Evolutionary conservation across 2,113 vertebrate genomes (phyloP).

Genomic region (Grus americana): DNA sequence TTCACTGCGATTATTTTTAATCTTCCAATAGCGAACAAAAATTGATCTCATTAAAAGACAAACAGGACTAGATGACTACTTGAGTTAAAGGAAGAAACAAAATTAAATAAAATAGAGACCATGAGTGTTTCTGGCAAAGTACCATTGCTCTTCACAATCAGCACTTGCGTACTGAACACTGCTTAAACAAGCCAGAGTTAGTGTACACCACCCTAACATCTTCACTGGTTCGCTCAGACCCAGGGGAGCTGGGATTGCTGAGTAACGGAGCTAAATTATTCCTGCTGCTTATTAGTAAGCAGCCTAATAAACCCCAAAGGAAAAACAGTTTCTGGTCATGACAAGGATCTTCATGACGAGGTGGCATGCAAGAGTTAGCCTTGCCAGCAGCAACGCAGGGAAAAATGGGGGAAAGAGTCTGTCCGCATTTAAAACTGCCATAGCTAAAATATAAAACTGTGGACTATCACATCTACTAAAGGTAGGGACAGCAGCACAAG

Average conservation of each 20-base stretch:
- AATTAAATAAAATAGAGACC: not conserved
- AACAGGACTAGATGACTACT: not conserved
- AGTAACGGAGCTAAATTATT: not conserved
- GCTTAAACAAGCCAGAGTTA: not conserved
- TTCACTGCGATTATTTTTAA: not conserved
- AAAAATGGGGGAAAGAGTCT: not conserved
- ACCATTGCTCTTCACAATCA: not conserved
- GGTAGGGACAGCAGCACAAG: not conserved
- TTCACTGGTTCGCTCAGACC: not conserved
- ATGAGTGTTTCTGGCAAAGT: not conserved
- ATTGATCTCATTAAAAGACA: not conserved
- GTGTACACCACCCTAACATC: not conserved
- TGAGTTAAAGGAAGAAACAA: constrained; percentile 4
- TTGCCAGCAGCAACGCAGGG: not conserved
- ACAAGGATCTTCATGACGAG: not conserved
- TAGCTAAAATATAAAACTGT: not conserved
- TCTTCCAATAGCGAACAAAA: constrained; percentile 5
- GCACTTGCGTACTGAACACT: not conserved
- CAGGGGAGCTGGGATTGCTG: not conserved
- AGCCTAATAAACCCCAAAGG: not conserved
- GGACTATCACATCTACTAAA: not conserved
- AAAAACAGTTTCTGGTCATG: not conserved
- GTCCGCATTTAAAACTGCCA: not conserved
- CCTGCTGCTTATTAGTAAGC: not conserved
- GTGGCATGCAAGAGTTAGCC: not conserved